A percentile compares a stretch with the other conserved stretches of the same genome.
Evolutionary conservation across 2,888 invertebrate species (phyloP).

Genomic region (Spisula subtruncata): DNA sequence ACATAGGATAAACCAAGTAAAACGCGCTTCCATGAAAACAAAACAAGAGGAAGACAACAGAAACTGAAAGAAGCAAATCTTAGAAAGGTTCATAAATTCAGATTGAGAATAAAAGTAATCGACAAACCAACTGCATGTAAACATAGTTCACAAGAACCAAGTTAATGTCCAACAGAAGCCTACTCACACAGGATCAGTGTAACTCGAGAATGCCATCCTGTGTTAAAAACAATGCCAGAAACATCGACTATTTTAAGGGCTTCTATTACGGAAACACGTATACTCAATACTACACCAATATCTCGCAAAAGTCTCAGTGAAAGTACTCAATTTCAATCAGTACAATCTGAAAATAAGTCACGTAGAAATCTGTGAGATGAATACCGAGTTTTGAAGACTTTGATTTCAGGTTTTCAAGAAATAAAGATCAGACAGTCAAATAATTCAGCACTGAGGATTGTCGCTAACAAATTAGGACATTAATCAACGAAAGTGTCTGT

Average conservation of each 20-base stretch:
- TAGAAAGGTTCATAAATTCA: not conserved
- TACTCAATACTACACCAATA: not conserved
- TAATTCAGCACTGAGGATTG: not conserved
- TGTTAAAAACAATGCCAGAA: not conserved
- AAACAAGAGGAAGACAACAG: not conserved
- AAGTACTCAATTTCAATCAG: not conserved
- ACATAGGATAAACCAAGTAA: not conserved
- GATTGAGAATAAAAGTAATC: not conserved
- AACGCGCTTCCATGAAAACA: not conserved
- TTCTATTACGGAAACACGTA: not conserved
- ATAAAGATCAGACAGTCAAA: not conserved
- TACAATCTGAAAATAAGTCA: not conserved
- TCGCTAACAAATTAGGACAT: not conserved
- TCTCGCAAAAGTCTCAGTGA: not conserved
- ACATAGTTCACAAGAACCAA: not conserved
- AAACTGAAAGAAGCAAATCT: not conserved
- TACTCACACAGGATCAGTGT: not conserved
- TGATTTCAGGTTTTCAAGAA: not conserved
- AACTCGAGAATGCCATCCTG: not conserved
- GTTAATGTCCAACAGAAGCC: not conserved
- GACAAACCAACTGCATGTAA: not conserved
- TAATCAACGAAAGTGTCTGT: constrained; percentile 9
- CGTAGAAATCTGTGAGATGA: not conserved
- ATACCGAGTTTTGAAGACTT: not conserved
- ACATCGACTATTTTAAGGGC: not conserved